Evolutionary conservation across 2,888 invertebrate genomes (phyloP), one percentile per base, ranked within the genome.

Genomic region (Lampropteryx suffumata): DNA sequence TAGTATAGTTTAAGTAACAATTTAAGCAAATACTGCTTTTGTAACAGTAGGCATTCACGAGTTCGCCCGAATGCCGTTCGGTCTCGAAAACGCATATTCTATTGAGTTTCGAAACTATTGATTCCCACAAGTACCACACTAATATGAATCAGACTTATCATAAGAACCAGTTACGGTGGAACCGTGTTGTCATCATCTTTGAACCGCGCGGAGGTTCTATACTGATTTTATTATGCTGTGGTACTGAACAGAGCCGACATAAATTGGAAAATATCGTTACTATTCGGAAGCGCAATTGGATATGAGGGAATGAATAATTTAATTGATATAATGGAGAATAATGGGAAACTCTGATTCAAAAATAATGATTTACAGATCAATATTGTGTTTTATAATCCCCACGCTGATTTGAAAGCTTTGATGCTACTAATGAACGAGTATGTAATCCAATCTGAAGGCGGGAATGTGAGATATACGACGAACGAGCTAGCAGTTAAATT

Each of bases 191-290:
- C 13, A 34, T 41, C n/a, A n/a, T n/a, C n/a, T n/a, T n/a, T n/a
- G n/a, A 48, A 49, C 37, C 36, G 33, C 43, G 37, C n/a, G n/a
- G n/a, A n/a, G n/a, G n/a, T 12, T 17, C 21, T 26, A 17, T 8
- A 10, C 43, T 24, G 10, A 43, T 34, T 30, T 37, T 27, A 17
- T 24, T 42, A 46, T 26, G 12, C 30, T 37, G 40, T 17, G 14
- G 17, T 9, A 26, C 11, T 13, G 34, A 17, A 11, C 27, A 30
- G 26, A 11, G 13, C 12, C 27, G 36, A 32, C 43, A 36, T 33
- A 26, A 29, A 29, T 33, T 33, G 41, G 32, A 51, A 42, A 36
- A 46, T 51, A 51, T 36, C 17, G 35, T 24, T 29, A 11, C 28
- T 33, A 39, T 39, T 33, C 24, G 26, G 30, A 41, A 41, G 28